phyloP scores from a whole-genome alignment of 2,888 invertebrate genomes.

The Apamea monoglypha region DNA sequence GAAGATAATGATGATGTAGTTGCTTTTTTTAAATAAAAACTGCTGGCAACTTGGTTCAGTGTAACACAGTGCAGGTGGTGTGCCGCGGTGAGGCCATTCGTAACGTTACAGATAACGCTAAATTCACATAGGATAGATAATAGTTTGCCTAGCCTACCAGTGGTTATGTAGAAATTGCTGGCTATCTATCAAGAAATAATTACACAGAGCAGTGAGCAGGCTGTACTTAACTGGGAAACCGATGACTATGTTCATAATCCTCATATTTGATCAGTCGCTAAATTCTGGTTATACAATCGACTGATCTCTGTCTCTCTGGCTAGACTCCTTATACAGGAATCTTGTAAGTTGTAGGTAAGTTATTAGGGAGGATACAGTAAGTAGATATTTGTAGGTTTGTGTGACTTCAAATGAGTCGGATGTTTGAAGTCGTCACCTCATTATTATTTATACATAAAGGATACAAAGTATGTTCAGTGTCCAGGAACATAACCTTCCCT shows the following conservation, averaged over 20 bases:
- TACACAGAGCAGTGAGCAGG: too few relatives aligned
- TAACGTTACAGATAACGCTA: not conserved
- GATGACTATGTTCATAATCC: not conserved
- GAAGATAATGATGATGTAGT: not conserved
- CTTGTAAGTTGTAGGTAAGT: not conserved
- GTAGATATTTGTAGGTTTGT: not conserved
- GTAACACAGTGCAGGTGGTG: not conserved
- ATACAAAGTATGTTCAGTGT: constrained; percentile 96
- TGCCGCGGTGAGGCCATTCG: not conserved
- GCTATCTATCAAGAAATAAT: not conserved
- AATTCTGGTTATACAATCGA: not conserved
- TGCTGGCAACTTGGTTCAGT: constrained; percentile 1
- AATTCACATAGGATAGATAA: not conserved
- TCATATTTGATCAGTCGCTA: not conserved
- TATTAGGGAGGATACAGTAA: not conserved
- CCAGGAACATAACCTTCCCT: constrained; percentile 95
- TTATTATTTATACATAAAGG: constrained; percentile 81
- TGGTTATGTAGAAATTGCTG: not conserved
- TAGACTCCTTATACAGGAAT: not conserved
- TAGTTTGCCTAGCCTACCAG: not conserved
- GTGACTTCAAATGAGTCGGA: not conserved
- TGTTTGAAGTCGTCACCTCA: not conserved
- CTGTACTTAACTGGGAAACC: not conserved
- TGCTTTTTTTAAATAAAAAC: not conserved
- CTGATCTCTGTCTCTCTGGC: not conserved